Conservation (phyloP, 2,888 invertebrate genomes). For the Bombylius major region DNA sequence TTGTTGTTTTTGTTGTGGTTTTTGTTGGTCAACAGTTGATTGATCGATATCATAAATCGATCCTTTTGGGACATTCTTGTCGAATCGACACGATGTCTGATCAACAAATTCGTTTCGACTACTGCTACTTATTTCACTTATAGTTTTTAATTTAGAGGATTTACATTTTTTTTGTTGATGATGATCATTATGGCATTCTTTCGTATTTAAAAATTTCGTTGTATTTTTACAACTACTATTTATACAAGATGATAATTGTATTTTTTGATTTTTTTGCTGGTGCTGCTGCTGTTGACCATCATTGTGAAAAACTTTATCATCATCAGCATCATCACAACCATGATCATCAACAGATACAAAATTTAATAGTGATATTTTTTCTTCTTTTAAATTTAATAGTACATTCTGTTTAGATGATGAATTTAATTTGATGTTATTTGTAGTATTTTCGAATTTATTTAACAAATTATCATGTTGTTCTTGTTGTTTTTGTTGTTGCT, state of each 20-base stretch:
- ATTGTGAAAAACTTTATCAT: no score
- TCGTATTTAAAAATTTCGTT: neutral
- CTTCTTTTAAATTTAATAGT: no score
- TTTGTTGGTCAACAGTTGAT: conserved; percentile 5
- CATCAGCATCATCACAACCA: no score
- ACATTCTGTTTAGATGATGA: no score
- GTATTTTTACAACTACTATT: neutral
- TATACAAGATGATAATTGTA: neutral
- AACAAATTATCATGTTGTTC: no score
- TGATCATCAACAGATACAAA: no score
- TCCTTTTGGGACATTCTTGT: conserved; percentile 8
- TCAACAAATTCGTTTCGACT: conserved; percentile 12
- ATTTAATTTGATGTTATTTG: no score
- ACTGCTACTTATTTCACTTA: neutral
- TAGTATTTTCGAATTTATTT: no score
- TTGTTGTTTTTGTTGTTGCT: no score
- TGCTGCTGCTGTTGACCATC: neutral
- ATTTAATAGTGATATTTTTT: no score
- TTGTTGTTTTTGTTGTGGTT: conserved; percentile 4
- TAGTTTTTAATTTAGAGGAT: neutral
- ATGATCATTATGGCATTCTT: neutral
- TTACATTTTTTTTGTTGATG: no score
- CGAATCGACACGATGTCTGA: conserved; percentile 8
- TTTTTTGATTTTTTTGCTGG: neutral
- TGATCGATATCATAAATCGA: conserved; percentile 8